Percentiles rank a stretch among this genome's conserved stretches.
phyloP scores from a whole-genome alignment of 2,113 vertebrate genomes.

The Burhinus oedicnemus region DNA sequence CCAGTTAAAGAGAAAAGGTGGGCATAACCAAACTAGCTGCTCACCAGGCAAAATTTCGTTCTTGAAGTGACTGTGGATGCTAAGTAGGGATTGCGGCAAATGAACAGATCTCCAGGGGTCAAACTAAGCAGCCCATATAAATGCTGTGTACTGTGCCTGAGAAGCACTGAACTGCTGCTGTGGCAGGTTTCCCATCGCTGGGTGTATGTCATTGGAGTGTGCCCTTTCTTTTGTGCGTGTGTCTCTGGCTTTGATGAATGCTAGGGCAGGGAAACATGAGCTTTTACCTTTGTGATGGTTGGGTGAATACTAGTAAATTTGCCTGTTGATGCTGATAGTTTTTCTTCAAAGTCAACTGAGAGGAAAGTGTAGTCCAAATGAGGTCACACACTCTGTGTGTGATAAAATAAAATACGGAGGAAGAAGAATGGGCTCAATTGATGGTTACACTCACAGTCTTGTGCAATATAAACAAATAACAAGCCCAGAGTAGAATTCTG shows the following conservation, averaged over 20 bases:
- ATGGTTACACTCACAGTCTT: neutral
- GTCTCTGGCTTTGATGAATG: conserved; percentile 60
- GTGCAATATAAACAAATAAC: conserved; percentile 36
- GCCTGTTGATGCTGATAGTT: conserved; percentile 59
- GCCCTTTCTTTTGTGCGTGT: conserved; percentile 53
- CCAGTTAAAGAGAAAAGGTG: neutral
- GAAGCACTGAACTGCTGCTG: neutral
- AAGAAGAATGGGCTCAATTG: conserved; percentile 30
- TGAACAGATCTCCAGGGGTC: neutral
- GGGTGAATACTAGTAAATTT: conserved; percentile 54
- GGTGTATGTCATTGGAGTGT: conserved; percentile 39
- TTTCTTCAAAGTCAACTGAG: conserved; percentile 65
- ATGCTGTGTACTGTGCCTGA: conserved; percentile 7
- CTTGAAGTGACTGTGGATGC: neutral
- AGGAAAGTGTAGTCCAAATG: conserved; percentile 54
- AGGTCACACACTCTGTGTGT: conserved; percentile 55
- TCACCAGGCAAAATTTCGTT: neutral
- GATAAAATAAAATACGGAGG: conserved; percentile 42
- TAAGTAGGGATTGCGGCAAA: neutral
- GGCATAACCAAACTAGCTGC: neutral
- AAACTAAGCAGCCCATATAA: neutral
- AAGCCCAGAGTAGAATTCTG: conserved; percentile 37
- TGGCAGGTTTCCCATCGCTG: conserved; percentile 35
- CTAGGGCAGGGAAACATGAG: conserved; percentile 24
- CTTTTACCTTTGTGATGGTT: conserved; percentile 62